Base-by-base conservation (phyloP, 2,797 vertebrate genomes). In the Hylomyscus alleni region DNA sequence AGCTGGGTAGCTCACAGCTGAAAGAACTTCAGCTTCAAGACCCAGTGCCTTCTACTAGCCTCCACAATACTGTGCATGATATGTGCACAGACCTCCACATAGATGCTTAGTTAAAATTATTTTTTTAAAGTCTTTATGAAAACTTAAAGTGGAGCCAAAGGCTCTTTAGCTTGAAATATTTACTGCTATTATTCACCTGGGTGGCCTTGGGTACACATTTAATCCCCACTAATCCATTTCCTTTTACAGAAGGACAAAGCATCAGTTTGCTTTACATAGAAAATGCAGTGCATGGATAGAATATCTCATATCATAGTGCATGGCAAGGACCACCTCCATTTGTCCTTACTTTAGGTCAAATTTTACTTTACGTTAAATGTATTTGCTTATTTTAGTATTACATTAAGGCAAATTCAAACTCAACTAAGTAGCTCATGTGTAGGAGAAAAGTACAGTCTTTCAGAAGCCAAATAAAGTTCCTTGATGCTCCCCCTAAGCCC, bases 331-430 rank as follows among this genome's bases (percentile, higher is more conserved):
- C 76, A 77, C 4, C 76, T 82, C 60, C 1, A 4, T 78, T 67
- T 94, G 22, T 84, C 20, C 62, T 94, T 84, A 6, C 17, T 6
- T 90, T 90, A n/a, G 29, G 44, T 67, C 82, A 24, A 50, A 14
- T 47, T 44, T 54, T 40, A 75, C 37, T 75, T 75, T 24, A 26
- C 2, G 3, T 75, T 26, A 75, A 75, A 44, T 26, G 12, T 82
- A 58, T 37, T 62, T 95, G 54, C 78, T 67, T 22, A 73, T 50
- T 76, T 89, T 80, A 80, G 31, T 73, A 60, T 87, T 69, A 76
- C 73, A 40, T 24, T 34, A 19, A 89, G 83, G 26, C 85, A 87
- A 72, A 94, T 58, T 19, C 40, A 89, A 62, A 60, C 81, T 96
- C 19, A 31, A 13, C 44, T 44, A 82, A 82, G 50, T 11, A 85